Conservation (phyloP, 2,113 vertebrate species). For the Larimichthys polyactis region DNA sequence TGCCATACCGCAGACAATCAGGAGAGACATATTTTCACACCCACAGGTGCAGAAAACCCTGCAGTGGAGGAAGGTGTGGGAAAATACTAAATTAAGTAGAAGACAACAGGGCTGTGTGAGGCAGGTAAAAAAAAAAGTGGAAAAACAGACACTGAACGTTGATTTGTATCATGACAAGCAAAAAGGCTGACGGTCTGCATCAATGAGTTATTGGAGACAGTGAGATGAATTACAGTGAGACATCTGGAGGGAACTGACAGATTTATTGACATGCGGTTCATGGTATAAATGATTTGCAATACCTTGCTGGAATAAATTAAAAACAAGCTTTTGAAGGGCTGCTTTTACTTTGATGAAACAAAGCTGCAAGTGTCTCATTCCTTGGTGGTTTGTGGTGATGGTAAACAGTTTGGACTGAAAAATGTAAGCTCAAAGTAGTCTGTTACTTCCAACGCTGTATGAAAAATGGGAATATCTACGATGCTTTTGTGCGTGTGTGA, state of each 20-base stretch:
- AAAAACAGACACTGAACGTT: neutral
- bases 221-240: neutral
- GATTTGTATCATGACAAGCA: neutral
- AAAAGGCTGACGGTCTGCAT: neutral
- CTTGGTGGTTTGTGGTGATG: neutral
- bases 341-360: neutral
- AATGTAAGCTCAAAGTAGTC: neutral
- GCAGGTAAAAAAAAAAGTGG: neutral
- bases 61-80: neutral
- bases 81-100: neutral
- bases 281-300: neutral
- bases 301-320: conserved; percentile 24
- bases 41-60: neutral
- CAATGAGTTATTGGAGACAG: neutral
- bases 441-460: neutral
- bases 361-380: neutral
- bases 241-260: neutral
- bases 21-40: neutral
- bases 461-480: neutral
- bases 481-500: neutral
- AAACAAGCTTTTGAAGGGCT: neutral
- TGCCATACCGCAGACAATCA: no score
- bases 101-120: no score
- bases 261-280: conserved; percentile 13
- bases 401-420: neutral